phyloP scores from a whole-genome alignment of 2,888 invertebrate genomes.

The Himalopsyche tibetana region DNA sequence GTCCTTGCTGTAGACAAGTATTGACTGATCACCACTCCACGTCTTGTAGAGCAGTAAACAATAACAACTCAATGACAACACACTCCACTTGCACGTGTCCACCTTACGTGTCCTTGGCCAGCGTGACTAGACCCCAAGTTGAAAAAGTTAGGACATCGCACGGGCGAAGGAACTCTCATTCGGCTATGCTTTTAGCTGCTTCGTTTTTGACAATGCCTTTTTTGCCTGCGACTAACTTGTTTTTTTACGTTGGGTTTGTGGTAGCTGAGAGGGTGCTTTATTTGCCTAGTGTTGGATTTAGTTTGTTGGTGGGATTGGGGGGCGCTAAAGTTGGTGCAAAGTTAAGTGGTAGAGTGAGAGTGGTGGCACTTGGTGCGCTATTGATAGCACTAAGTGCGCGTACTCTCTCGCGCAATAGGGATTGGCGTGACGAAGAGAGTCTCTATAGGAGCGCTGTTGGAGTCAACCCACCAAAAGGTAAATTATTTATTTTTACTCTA shows the following conservation, averaged over 20 bases:
- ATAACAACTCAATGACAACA: conserved; percentile 81
- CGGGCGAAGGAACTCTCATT: conserved; percentile 72
- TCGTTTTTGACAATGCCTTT: conserved; percentile 93
- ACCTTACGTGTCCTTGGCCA: conserved; percentile 66
- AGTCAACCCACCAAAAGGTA: conserved; percentile 99
- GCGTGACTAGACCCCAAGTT: conserved; percentile 71
- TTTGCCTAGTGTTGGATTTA: conserved; percentile 96
- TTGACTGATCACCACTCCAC: conserved; percentile 82
- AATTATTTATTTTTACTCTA: conserved; percentile 66
- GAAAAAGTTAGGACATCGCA: conserved; percentile 67
- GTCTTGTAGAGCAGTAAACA: conserved; percentile 83
- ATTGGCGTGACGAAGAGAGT: conserved; percentile 95
- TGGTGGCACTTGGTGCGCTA: conserved; percentile 76
- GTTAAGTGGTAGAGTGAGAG: conserved; percentile 72
- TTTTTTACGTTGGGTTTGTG: conserved; percentile 99
- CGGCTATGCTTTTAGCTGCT: conserved; percentile 79
- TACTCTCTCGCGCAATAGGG: conserved; percentile 89
- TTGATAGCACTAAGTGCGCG: conserved; percentile 84
- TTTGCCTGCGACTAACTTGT: conserved; percentile 95
- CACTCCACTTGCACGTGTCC: conserved; percentile 74
- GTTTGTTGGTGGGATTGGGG: conserved; percentile 89
- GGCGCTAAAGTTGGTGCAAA: conserved; percentile 77
- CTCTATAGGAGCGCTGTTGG: conserved; percentile 93
- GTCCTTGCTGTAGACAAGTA: conserved; percentile 83
- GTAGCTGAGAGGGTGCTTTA: conserved; percentile 97